Evolutionary conservation across 2,888 invertebrate genomes (phyloP).

Genomic region (Balanococcus diminutus): DNA sequence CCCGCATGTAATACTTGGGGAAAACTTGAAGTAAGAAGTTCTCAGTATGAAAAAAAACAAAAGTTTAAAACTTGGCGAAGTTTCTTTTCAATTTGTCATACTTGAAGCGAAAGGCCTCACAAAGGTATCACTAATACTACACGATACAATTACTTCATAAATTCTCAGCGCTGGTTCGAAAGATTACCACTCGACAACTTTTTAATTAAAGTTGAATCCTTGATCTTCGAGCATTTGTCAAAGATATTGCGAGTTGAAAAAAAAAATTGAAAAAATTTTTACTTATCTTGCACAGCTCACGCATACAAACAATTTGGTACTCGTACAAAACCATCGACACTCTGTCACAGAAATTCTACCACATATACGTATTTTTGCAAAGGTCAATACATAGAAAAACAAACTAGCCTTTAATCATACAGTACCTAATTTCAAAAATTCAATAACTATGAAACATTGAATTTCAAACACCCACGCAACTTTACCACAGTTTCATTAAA

Average conservation of each 20-base stretch:
- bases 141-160: conserved; percentile 3
- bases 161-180: background rate
- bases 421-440: background rate
- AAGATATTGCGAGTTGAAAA: background rate
- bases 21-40: conserved; percentile 19
- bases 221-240: background rate
- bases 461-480: background rate
- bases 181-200: background rate
- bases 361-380: background rate
- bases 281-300: background rate
- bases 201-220: background rate
- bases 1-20: background rate
- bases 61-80: background rate
- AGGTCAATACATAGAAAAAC: background rate
- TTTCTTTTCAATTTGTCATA: conserved; percentile 40
- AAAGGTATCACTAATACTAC: conserved; percentile 7
- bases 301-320: background rate
- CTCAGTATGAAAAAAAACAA: background rate
- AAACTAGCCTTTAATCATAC: background rate
- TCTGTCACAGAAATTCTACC: too few species aligned
- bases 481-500: background rate
- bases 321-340: background rate
- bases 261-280: too few species aligned
- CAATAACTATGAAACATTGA: background rate
- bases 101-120: conserved; percentile 28